A percentile compares a stretch with the other conserved stretches of the same genome.
phyloP scores from a whole-genome alignment of 2,113 vertebrate species.

The Cichladusa arquata region DNA sequence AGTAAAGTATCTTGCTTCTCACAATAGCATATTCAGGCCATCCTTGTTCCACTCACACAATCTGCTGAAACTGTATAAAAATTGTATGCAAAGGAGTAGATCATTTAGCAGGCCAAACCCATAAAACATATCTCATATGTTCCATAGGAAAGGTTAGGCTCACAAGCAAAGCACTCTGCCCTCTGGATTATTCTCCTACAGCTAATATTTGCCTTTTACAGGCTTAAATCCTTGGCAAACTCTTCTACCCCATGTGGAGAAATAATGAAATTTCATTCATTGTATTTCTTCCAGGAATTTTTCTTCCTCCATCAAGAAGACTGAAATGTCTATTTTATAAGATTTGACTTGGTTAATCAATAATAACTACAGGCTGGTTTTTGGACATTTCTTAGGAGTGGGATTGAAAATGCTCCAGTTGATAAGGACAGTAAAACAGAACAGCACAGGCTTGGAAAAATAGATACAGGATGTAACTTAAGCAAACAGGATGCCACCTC shows the following conservation, averaged over 20 bases:
- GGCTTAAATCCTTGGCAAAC: background rate
- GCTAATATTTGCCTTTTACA: background rate
- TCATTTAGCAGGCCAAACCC: background rate
- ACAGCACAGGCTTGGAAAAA: background rate
- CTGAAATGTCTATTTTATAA: background rate
- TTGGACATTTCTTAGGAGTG: background rate
- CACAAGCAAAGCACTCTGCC: background rate
- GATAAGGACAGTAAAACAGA: background rate
- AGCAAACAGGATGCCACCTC: background rate
- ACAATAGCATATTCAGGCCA: rapidly evolving
- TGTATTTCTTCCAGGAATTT: background rate
- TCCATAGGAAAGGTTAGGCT: background rate
- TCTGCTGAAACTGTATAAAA: background rate
- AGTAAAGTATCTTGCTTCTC: background rate
- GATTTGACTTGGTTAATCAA: background rate
- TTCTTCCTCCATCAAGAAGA: background rate
- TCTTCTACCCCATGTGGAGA: background rate
- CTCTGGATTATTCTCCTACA: background rate
- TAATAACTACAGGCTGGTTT: background rate
- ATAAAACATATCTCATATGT: background rate
- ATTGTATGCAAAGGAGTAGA: background rate
- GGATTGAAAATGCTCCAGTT: background rate
- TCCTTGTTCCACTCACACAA: background rate
- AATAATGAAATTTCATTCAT: background rate
- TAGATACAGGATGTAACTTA: background rate